phyloP scores from a whole-genome alignment of 2,888 invertebrate species.

The Thereva unica region DNA sequence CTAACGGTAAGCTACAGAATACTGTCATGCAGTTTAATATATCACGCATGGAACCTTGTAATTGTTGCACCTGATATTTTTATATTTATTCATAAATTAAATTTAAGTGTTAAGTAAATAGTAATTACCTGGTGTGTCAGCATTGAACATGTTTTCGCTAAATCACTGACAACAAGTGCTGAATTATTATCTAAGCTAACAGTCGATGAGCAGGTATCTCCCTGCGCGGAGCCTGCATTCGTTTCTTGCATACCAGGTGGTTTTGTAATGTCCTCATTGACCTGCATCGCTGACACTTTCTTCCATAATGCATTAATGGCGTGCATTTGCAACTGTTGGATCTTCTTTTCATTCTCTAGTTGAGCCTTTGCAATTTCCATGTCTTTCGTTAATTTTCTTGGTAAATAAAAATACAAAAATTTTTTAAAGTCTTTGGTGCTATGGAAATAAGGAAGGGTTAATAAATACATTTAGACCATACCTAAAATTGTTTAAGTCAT shows the following conservation, averaged over 20 bases:
- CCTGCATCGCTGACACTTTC: constrained; percentile 72
- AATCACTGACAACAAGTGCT: constrained; percentile 67
- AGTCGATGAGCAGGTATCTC: constrained; percentile 42
- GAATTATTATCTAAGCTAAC: constrained; percentile 61
- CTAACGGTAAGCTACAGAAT: constrained; percentile 58
- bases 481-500: too few species aligned
- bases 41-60: constrained; percentile 79
- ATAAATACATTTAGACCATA: too few species aligned
- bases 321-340: constrained; percentile 86
- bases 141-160: constrained; percentile 75
- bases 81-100: not conserved
- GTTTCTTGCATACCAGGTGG: constrained; percentile 1
- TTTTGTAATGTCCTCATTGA: not conserved
- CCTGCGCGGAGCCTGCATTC: constrained; percentile 39
- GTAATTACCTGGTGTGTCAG: constrained; percentile 70
- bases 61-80: constrained; percentile 69
- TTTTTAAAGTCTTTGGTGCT: not conserved
- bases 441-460: too few species aligned
- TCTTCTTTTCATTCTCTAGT: constrained; percentile 80
- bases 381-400: constrained; percentile 77
- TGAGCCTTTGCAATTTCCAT: constrained; percentile 85
- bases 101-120: constrained; percentile 1
- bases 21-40: constrained; percentile 72
- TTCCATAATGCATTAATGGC: constrained; percentile 90
- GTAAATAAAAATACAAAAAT: constrained; percentile 28